These are phyloP conservation scores for Caradrina clavipalpis DNA, from an alignment of 2,888 invertebrate genomes.

Conservation along the genomic window DNA sequence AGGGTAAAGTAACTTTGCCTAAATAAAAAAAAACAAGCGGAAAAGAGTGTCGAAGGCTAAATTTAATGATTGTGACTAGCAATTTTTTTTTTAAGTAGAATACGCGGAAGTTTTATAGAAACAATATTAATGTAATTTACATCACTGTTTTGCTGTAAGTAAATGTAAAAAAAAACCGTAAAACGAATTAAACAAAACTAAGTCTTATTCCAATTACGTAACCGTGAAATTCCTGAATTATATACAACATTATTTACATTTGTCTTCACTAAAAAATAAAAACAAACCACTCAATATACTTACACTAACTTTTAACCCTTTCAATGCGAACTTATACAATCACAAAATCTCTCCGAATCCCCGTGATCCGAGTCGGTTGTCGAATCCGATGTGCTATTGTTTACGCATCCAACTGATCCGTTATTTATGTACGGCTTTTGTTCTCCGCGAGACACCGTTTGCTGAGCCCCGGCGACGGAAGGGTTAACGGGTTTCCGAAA, in stretches of 20 bases:
- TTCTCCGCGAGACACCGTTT: conserved; percentile 70
- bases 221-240: not conserved
- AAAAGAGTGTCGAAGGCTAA: not conserved
- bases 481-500: conserved; percentile 71
- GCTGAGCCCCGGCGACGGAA: conserved; percentile 74
- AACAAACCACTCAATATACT: not conserved
- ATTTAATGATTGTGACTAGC: not conserved
- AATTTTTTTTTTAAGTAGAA: not conserved
- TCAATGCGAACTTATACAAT: conserved; percentile 47
- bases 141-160: not conserved
- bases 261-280: conserved; percentile 20
- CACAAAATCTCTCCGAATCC: conserved; percentile 49
- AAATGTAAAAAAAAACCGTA: not conserved
- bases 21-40: too few relatives aligned
- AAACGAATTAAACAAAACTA: not conserved
- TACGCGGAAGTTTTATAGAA: not conserved
- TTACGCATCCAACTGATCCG: conserved; percentile 86
- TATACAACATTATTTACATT: not conserved
- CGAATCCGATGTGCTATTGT: conserved; percentile 81
- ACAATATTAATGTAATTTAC: not conserved
- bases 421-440: conserved; percentile 87
- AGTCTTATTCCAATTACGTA: not conserved
- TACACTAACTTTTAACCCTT: conserved; percentile 45
- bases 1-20: too few relatives aligned
- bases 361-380: conserved; percentile 80